Conservation (phyloP, 2,797 vertebrate genomes). For the Hydrolagus colliei region DNA sequence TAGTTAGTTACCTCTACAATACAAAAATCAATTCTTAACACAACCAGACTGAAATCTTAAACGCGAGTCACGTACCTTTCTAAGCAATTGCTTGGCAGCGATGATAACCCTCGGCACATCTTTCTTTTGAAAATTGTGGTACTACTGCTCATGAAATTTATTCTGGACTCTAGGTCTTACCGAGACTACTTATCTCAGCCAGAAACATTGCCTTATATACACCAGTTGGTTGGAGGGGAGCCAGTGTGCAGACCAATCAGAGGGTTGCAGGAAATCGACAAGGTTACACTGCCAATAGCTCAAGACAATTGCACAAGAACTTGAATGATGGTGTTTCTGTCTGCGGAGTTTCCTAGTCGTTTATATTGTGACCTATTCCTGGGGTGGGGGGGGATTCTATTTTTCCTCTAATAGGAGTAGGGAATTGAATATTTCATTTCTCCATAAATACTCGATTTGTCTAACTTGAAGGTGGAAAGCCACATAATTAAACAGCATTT, state of each 20-base stretch:
- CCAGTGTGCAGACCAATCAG: not conserved
- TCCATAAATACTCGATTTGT: not conserved
- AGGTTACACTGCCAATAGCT: constrained; percentile 12
- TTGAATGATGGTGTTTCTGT: constrained; percentile 6
- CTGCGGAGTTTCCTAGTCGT: constrained; percentile 1
- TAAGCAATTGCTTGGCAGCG: constrained; percentile 70
- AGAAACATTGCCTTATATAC: not conserved
- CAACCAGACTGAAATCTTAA: not conserved
- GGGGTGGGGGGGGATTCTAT: no score
- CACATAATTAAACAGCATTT: not conserved
- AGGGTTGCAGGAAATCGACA: constrained; percentile 20
- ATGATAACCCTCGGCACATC: constrained; percentile 75
- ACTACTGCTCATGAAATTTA: not conserved
- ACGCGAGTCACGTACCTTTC: constrained; percentile 68
- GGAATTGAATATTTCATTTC: not conserved
- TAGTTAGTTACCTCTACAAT: not conserved
- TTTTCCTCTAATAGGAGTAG: not conserved
- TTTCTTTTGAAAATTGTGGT: constrained; percentile 31
- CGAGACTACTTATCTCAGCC: not conserved
- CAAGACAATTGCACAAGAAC: not conserved
- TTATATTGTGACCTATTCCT: not conserved
- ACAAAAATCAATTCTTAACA: not conserved
- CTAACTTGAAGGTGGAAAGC: not conserved
- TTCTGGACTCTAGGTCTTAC: not conserved
- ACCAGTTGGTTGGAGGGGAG: not conserved